Evolutionary conservation across 2,113 vertebrate species (phyloP), one percentile per base, ranked within the genome.

Genomic region (Hippocampus abdominalis): DNA sequence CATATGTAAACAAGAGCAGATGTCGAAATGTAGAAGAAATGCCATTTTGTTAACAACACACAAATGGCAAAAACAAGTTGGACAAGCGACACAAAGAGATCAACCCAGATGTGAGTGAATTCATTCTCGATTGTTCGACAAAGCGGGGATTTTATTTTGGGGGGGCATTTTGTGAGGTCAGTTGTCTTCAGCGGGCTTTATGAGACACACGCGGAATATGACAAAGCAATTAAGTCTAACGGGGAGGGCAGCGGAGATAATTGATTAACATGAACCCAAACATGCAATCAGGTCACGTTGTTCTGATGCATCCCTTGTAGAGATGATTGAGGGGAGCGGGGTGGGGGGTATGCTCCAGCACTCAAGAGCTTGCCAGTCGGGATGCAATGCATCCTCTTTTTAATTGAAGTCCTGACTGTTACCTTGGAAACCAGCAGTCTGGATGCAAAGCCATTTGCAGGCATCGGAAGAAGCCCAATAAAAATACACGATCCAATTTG

Each of bases 341-440:
- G 5, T 0, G 32, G 32, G 32, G 5, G 0, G 7, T 32, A 60
- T 27, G 32, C 27, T 20, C 12, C 12, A 20, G 20, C 20, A 25
- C 32, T 61, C 32, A 25, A 77, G 76, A 49, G 46, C 46, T 49
- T 20, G 46, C 46, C 46, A 49, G 46, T 82, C 68, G 64, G 48
- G 16, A 8, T 78, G 67, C 66, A 64, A 72, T 63, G 64, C 21
- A 66, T 73, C 65, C 40, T 1, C 8, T 36, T 69, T 44, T 64
- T 67, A 78, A 83, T 64, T 68, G 68, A 80, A 74, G 39, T 70
- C 23, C 59, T 0, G 21, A 53, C 72, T 12, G 81, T 87, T 84
- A 9, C 85, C 85, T 70, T 81, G 79, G 84, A 82, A 85, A 87
- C 86, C 56, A 62, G 20, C 25, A 7, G 65, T 39, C 0, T 7